Base-by-base conservation (phyloP, 2,888 invertebrate species). In the Molanna angustata region DNA sequence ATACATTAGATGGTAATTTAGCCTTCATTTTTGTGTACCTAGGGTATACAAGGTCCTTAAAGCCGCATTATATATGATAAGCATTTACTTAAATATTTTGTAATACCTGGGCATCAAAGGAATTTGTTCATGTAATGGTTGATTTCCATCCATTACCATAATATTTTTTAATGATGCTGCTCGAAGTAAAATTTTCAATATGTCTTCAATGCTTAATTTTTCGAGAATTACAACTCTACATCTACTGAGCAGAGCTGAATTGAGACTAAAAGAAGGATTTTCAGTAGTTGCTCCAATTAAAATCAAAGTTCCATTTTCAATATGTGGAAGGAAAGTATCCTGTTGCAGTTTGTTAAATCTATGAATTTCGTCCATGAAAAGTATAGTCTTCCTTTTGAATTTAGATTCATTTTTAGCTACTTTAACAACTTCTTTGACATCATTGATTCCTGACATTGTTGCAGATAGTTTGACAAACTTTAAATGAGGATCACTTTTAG, bases 341-440 rank as follows among this genome's bases (percentile, higher is more conserved):
- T 92, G 91, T 64, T 91, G 91, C 18, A 82, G 71, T 71, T 90
- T 91, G 67, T 90, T 91, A 65, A 91, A 91, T 48, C 90, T 80
- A 67, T 91, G 91, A 62, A 92, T 90, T 74, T 92, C 90, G 76
- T 92, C 91, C 83, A 91, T 85, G 64, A 92, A 91, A 13, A 91
- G 71, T 21, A 91, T 77, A 17, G 90, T 90, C 61, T 80, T 80
- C 52, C 83, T 78, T 61, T 82, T 82, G 66, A 83, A 85, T 66
- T 82, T 83, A 35, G 76, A 67, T 64, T 90, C 88, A 71, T 85
- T 86, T 65, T 83, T 82, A 3, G 90, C 90, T 18, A 82, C 68
- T 63, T 81, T 82, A 1, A 89, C 80, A 2, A 84, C 77, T 68
- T 85, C 86, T 67, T 88, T 88, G 0, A 91, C 86, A 67, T 90